Evolutionary conservation across 2,888 invertebrate species (phyloP).

Genomic region (Melieria omissa): DNA sequence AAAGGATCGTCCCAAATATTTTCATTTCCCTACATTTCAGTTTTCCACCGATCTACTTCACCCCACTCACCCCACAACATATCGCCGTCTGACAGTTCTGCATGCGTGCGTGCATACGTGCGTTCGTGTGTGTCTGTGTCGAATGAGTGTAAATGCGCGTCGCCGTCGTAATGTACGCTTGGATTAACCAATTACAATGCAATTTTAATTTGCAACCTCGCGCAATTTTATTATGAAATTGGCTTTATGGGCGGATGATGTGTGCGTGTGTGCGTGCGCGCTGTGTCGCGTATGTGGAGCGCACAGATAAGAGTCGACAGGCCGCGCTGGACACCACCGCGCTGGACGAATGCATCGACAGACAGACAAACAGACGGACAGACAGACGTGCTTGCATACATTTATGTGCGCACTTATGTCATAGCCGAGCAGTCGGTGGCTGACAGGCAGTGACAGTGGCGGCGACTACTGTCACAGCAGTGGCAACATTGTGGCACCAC

Average conservation of each 20-base stretch:
- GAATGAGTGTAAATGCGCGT: too few relatives aligned
- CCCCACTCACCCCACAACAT: too few relatives aligned
- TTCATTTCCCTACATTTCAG: too few relatives aligned
- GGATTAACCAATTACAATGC: conserved; percentile 66
- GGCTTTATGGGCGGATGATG: conserved; percentile 45
- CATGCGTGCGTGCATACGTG: too few relatives aligned
- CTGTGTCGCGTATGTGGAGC: conserved; percentile 50
- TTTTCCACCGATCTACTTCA: too few relatives aligned
- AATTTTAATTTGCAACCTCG: conserved; percentile 64
- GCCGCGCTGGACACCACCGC: too few relatives aligned
- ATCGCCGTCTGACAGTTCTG: too few relatives aligned
- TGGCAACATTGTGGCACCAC: conserved; percentile 1
- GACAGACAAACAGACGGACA: background rate
- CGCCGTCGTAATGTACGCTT: conserved; percentile 51
- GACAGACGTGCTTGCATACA: background rate
- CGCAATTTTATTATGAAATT: conserved; percentile 64
- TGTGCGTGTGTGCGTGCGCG: conserved; percentile 19
- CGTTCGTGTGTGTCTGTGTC: too few relatives aligned
- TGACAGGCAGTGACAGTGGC: background rate
- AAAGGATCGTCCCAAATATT: too few relatives aligned
- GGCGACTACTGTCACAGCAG: background rate
- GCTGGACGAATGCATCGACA: background rate
- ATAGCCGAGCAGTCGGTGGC: background rate
- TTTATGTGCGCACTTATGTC: conserved; percentile 7
- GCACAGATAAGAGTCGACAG: conserved; percentile 53